Percentiles rank a stretch among this genome's conserved stretches.
phyloP scores from a whole-genome alignment of 2,113 vertebrate species.

The Murina feae region DNA sequence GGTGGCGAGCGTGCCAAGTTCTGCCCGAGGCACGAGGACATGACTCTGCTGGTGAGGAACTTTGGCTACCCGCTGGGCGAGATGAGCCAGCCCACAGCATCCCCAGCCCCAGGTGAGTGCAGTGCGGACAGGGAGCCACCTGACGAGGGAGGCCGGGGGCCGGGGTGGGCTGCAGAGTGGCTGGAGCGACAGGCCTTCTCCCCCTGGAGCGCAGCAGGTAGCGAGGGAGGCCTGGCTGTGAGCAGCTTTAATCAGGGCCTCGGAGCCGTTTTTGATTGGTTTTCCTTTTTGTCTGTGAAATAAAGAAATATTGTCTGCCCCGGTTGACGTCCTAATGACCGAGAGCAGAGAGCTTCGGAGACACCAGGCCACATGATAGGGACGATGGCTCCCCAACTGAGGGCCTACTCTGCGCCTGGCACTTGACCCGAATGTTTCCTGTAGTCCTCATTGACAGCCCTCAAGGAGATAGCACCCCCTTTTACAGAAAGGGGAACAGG shows the following conservation, averaged over 20 bases:
- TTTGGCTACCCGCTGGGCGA: conserved; percentile 90
- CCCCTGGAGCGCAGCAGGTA: background rate
- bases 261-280: background rate
- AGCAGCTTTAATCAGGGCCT: background rate
- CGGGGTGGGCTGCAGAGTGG: rapidly evolving
- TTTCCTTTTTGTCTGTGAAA: background rate
- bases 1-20: conserved; percentile 90
- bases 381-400: rapidly evolving
- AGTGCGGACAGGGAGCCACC: rapidly evolving
- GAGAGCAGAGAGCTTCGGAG: rapidly evolving
- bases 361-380: background rate
- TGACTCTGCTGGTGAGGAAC: conserved; percentile 95
- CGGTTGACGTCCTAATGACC: too few relatives aligned
- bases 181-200: background rate
- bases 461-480: background rate
- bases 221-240: background rate
- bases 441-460: background rate
- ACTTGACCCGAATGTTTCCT: rapidly evolving
- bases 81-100: conserved; percentile 85
- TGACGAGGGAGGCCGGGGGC: background rate
- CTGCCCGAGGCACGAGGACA: conserved; percentile 94
- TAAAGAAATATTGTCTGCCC: background rate
- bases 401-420: background rate
- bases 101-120: conserved; percentile 88
- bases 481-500: background rate